Conservation (phyloP, 1,140 invertebrate species). For the Lepidostoma basale region DNA sequence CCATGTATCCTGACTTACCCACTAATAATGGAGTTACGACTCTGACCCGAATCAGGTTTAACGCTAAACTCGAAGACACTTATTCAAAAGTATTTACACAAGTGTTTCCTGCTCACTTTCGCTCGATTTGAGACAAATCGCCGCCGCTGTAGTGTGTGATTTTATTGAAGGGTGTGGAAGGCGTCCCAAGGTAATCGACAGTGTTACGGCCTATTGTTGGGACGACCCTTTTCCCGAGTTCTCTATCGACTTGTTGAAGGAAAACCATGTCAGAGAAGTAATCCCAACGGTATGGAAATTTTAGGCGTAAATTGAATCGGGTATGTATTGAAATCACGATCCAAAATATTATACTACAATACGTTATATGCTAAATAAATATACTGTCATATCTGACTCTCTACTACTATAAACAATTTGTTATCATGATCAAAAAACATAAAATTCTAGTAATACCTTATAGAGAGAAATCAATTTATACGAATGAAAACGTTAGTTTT, state of each 20-base stretch:
- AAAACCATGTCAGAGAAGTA: background rate
- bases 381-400: background rate
- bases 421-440: background rate
- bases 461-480: too few species aligned
- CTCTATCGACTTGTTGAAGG: conserved; percentile 12
- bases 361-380: too few species aligned
- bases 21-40: conserved; percentile 2
- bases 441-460: too few species aligned
- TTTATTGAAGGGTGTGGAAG: background rate
- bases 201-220: background rate
- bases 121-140: background rate
- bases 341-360: too few species aligned
- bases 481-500: too few species aligned
- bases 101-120: background rate
- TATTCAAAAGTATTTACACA: conserved; percentile 2
- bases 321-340: too few species aligned
- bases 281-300: background rate
- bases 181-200: background rate
- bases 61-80: background rate
- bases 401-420: background rate
- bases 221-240: background rate
- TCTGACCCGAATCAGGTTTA: background rate
- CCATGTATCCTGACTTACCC: background rate
- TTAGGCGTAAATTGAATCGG: background rate
- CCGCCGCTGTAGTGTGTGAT: background rate